These are phyloP conservation scores for Helicoverpa zea DNA, from an alignment of 1,140 invertebrate species.

Conservation along the genomic window DNA sequence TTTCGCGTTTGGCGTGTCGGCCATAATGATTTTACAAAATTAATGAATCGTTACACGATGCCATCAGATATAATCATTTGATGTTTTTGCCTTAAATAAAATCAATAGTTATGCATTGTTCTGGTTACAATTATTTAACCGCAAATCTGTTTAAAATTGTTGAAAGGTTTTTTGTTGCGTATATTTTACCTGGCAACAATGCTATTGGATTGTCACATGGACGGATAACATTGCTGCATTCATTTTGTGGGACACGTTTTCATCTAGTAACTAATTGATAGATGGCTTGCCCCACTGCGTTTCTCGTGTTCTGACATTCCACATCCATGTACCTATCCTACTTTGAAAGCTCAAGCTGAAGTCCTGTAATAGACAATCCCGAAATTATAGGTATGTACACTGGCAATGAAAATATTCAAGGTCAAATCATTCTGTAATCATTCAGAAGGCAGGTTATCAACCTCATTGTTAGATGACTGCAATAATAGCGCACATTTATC, in stretches of 20 bases:
- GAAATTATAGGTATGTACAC: too few relatives aligned
- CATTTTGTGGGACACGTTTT: too few relatives aligned
- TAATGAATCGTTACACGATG: slow-evolving; percentile 18
- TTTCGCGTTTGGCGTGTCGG: slow-evolving; percentile 31
- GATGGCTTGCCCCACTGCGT: too few relatives aligned
- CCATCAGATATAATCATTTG: slow-evolving; percentile 29
- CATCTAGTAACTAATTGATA: too few relatives aligned
- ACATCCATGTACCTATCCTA: too few relatives aligned
- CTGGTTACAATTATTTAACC: background rate
- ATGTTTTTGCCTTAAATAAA: slow-evolving; percentile 4
- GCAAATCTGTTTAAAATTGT: background rate
- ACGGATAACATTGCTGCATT: too few relatives aligned
- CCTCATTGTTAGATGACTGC: background rate
- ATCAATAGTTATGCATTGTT: slow-evolving; percentile 1
- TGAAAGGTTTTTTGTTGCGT: background rate
- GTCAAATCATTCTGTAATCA: background rate
- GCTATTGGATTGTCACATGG: too few relatives aligned
- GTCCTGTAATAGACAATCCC: too few relatives aligned
- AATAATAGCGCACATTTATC: background rate
- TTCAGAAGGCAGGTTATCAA: background rate
- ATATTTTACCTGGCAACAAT: background rate
- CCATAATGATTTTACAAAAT: slow-evolving; percentile 37
- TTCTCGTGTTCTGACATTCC: too few relatives aligned
- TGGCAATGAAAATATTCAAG: background rate
- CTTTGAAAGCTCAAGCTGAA: too few relatives aligned